phyloP scores from a whole-genome alignment of 2,888 invertebrate genomes.

The Branchinecta sandiegonensis region DNA sequence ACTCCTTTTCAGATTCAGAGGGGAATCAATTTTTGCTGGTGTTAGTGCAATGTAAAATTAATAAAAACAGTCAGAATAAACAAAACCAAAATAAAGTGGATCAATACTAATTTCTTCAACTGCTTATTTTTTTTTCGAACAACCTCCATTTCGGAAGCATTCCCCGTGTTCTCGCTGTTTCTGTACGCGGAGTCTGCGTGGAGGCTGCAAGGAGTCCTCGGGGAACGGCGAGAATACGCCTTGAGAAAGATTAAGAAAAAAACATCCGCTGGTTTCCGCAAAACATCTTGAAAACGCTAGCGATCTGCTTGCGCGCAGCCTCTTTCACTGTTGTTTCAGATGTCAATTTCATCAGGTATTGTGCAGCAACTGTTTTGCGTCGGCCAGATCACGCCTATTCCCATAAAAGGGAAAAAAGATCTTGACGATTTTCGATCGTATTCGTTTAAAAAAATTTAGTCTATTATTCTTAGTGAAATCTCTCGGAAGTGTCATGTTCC shows the following conservation, averaged over 20 bases:
- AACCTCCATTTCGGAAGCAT: too few species aligned
- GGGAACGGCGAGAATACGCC: too few species aligned
- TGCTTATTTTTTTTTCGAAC: too few species aligned
- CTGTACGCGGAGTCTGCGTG: too few species aligned
- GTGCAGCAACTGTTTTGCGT: background rate
- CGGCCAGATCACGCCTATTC: background rate
- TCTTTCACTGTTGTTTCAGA: background rate
- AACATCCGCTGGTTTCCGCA: background rate
- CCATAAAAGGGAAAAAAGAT: background rate
- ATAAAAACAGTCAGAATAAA: too few species aligned
- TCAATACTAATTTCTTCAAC: too few species aligned
- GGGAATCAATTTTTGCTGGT: too few species aligned
- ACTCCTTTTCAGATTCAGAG: too few species aligned
- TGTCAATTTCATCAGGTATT: background rate
- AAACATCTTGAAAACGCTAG: background rate
- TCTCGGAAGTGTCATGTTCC: background rate
- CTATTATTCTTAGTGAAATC: conserved; percentile 1
- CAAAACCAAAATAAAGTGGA: too few species aligned
- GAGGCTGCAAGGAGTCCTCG: too few species aligned
- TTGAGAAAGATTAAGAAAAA: background rate
- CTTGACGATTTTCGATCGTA: conserved; percentile 4
- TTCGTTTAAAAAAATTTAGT: background rate
- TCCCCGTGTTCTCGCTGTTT: too few species aligned
- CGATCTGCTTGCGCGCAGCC: background rate
- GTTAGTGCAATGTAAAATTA: too few species aligned